phyloP scores from a whole-genome alignment of 2,113 vertebrate species.

The Microcebus lehilahytsara region DNA sequence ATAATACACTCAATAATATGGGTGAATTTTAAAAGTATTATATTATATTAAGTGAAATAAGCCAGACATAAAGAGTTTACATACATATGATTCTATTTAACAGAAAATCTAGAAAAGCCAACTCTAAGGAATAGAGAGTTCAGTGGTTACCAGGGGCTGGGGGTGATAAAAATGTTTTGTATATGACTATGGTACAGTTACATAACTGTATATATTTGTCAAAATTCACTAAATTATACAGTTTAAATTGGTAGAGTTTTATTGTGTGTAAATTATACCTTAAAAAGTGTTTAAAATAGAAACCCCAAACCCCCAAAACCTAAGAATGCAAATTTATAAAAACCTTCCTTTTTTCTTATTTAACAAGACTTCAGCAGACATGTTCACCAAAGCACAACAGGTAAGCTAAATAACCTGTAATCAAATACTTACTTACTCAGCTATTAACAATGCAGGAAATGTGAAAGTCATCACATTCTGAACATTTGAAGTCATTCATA shows the following conservation, averaged over 20 bases:
- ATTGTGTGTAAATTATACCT: background rate
- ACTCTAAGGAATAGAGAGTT: background rate
- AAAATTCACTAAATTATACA: background rate
- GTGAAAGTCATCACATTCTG: background rate
- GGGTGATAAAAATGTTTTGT: background rate
- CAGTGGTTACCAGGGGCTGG: background rate
- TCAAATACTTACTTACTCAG: background rate
- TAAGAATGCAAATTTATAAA: slow-evolving; percentile 38
- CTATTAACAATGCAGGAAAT: background rate
- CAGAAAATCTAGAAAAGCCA: background rate
- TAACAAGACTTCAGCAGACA: slow-evolving; percentile 23
- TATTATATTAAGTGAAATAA: background rate
- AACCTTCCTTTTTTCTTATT: slow-evolving; percentile 33
- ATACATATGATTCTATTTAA: background rate
- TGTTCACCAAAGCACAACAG: slow-evolving; percentile 23
- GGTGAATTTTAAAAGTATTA: slow-evolving; percentile 25
- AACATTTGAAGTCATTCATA: slow-evolving; percentile 27
- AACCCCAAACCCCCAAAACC: background rate
- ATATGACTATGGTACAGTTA: background rate
- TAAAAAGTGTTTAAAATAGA: background rate
- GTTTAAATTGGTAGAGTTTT: background rate
- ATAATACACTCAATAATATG: background rate
- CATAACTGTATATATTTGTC: background rate
- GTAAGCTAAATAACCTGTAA: background rate
- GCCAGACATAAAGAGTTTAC: background rate